A percentile compares a stretch with the other conserved stretches of the same genome.
phyloP scores from a whole-genome alignment of 1,140 invertebrate genomes.

The Euura lappo region DNA sequence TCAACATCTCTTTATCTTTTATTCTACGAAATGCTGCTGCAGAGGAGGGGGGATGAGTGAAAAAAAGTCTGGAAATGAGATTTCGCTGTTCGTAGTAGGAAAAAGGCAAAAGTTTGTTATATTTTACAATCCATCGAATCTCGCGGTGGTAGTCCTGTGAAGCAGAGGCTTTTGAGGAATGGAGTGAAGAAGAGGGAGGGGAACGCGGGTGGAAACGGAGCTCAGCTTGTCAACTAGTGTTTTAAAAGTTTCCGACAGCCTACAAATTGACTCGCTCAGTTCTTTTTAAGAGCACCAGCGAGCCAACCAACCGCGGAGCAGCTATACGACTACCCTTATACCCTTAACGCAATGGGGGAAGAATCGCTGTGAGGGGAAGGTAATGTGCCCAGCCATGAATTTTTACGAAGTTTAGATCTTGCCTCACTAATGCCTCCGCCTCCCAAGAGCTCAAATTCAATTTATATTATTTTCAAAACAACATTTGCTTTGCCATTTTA shows the following conservation, averaged over 20 bases:
- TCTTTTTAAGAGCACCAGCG: constrained; percentile 59
- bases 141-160: constrained; percentile 27
- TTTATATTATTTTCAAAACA: neutral
- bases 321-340: constrained; percentile 24
- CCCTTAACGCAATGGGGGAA: constrained; percentile 15
- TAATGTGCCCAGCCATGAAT: constrained; percentile 36
- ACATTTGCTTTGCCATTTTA: neutral
- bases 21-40: neutral
- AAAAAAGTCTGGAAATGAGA: constrained; percentile 1
- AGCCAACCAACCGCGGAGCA: constrained; percentile 53
- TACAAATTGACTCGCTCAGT: constrained; percentile 64
- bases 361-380: neutral
- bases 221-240: constrained; percentile 60
- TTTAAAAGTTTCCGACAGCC: constrained; percentile 63
- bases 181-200: constrained; percentile 16
- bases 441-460: neutral
- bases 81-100: neutral
- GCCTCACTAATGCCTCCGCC: neutral
- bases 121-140: constrained; percentile 62
- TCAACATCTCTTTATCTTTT: neutral
- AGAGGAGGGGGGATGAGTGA: neutral
- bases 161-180: constrained; percentile 2
- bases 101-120: constrained; percentile 56
- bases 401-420: constrained; percentile 26
- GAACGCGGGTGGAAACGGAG: constrained; percentile 35